Percentiles rank a stretch among this genome's conserved stretches.
Conservation (phyloP, 2,797 vertebrate species). For the Gambelia wislizenii region DNA sequence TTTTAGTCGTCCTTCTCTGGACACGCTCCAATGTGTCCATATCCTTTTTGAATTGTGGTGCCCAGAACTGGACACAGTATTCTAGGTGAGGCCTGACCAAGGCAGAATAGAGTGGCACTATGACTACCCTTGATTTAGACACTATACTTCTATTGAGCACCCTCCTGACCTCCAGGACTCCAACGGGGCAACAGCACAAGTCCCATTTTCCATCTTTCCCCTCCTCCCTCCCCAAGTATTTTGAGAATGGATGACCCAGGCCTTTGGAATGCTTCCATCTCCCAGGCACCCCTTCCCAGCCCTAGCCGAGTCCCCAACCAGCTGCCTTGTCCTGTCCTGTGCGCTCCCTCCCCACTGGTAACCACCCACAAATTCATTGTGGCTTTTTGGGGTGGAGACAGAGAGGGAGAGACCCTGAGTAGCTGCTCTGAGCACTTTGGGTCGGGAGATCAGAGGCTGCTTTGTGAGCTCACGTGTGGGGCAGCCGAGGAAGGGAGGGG, state of each 20-base stretch:
- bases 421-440: not conserved
- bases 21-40: too few relatives aligned
- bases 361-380: not conserved
- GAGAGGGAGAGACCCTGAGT: not conserved
- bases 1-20: too few relatives aligned
- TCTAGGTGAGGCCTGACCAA: too few relatives aligned
- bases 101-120: too few relatives aligned
- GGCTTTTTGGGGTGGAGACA: not conserved
- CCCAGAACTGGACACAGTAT: too few relatives aligned
- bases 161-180: not conserved
- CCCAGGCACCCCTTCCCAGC: not conserved
- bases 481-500: not conserved
- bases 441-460: not conserved
- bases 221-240: not conserved
- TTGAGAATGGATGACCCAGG: not conserved
- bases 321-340: slow-evolving; percentile 8
- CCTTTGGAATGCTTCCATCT: slow-evolving; percentile 20
- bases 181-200: too few relatives aligned
- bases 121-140: too few relatives aligned
- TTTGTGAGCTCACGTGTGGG: not conserved
- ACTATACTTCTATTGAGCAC: too few relatives aligned
- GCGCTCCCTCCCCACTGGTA: too few relatives aligned
- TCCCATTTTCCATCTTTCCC: not conserved
- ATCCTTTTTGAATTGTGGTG: too few relatives aligned
- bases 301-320: not conserved